phyloP scores from a whole-genome alignment of 2,113 vertebrate species.

The Pipa parva region DNA sequence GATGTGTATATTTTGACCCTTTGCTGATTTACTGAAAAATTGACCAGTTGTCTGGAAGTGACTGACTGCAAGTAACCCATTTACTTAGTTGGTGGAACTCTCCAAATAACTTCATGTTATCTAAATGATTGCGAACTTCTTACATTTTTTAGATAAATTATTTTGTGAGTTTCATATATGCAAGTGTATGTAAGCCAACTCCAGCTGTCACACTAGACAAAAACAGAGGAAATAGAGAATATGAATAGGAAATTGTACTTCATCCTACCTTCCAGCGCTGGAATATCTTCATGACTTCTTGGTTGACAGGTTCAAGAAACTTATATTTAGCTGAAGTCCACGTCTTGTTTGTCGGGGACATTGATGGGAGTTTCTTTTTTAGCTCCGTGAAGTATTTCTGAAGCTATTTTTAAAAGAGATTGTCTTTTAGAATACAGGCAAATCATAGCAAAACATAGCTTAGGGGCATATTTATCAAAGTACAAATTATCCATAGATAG shows the following conservation, averaged over 20 bases:
- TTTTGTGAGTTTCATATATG: too few relatives aligned
- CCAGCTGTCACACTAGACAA: too few relatives aligned
- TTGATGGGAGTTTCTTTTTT: conserved; percentile 52
- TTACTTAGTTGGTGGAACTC: too few relatives aligned
- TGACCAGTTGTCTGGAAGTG: too few relatives aligned
- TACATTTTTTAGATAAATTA: too few relatives aligned
- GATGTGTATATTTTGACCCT: too few relatives aligned
- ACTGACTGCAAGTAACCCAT: too few relatives aligned
- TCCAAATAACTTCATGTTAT: too few relatives aligned
- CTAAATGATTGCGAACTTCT: too few relatives aligned
- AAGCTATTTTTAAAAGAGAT: conserved; percentile 44
- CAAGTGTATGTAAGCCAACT: too few relatives aligned
- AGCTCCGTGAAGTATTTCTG: conserved; percentile 59
- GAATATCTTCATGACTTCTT: conserved; percentile 61
- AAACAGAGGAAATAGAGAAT: too few relatives aligned
- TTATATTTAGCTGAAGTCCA: conserved; percentile 59
- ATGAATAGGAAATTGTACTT: background rate
- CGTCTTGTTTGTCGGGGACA: conserved; percentile 45
- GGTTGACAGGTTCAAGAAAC: conserved; percentile 48
- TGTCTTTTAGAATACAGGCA: background rate
- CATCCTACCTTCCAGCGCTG: conserved; percentile 62
- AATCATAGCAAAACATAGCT: background rate
- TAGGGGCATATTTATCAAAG: background rate
- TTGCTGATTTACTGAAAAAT: too few relatives aligned
- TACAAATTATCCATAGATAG: background rate